Base-by-base conservation (phyloP, 1,140 invertebrate genomes). In the Drosophila littoralis region DNA sequence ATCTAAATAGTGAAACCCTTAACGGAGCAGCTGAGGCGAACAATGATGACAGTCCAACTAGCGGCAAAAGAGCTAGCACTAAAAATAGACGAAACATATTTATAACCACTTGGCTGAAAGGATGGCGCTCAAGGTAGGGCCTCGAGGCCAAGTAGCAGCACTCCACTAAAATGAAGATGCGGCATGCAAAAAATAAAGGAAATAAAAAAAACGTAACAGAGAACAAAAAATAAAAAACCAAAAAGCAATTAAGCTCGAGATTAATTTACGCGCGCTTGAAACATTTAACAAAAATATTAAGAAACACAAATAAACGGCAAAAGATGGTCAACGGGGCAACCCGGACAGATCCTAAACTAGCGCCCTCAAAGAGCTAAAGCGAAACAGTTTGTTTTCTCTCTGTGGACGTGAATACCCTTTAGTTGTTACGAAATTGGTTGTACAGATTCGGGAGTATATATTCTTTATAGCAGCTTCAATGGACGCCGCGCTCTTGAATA, bases 181-280 rank as follows among this genome's bases (percentile, higher is more conserved):
- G 66, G 50, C 65, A 66, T 42, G 36, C 35, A 54, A 63, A 72
- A 68, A 61, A 58, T 8, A 10, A 63, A 63, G 45, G 45, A 52
- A 60, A 36, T 13, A 28, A 17, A 64, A 64, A 64, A 55, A 55
- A 51, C 17, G 1, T 1, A 36, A 36, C 9, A 33, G 10, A n/a
- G 22, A 13, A 1, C 32, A 9, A 58, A 32, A 58, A 6, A 32
- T 8, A 12, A 17, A 55, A 74, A 76, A 60, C 58, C 52, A 69
- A 86, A 81, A 88, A 89, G 84, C 83, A 88, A 88, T 89, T 88
- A 89, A 88, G 84, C 68, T 88, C 63, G 74, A 84, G 83, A 88
- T 88, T 88, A 88, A 88, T 88, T 88, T 88, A 88, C 75, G 74
- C 74, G 69, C 73, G 71, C 84, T 84, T 69, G 51, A 70, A 77